phyloP scores from a whole-genome alignment of 1,140 invertebrate genomes.

The Pygmarrhopalites habei region DNA sequence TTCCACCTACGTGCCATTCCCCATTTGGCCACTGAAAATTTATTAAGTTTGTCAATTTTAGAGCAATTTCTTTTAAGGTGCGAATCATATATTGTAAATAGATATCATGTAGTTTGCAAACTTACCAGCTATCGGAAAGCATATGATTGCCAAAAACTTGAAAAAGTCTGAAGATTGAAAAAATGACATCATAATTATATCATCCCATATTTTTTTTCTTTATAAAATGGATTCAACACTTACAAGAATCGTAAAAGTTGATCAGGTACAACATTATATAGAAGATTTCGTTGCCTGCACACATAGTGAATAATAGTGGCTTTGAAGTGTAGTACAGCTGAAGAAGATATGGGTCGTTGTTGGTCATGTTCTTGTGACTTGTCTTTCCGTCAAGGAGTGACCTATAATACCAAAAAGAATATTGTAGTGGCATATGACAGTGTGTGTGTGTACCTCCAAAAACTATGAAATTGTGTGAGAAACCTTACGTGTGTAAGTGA shows the following conservation, averaged over 20 bases:
- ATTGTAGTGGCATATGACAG: no score
- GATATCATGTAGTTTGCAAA: no score
- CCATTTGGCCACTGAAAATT: slow-evolving; percentile 77
- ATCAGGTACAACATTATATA: slow-evolving; percentile 84
- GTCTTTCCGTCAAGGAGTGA: slow-evolving; percentile 75
- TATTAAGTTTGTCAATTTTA: no score
- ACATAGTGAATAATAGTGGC: slow-evolving; percentile 86
- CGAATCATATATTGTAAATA: no score
- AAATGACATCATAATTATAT: background rate
- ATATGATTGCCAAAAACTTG: slow-evolving; percentile 58
- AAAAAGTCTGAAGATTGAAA: slow-evolving; percentile 13
- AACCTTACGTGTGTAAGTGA: slow-evolving; percentile 88
- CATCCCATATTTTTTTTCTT: no score
- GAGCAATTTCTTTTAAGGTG: no score
- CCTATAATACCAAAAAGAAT: no score
- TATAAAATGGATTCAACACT: no score
- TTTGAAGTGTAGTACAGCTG: slow-evolving; percentile 86
- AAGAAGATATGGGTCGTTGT: slow-evolving; percentile 85
- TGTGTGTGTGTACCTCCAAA: no score
- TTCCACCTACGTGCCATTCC: no score
- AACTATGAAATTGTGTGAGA: no score
- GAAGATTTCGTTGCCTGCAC: slow-evolving; percentile 91
- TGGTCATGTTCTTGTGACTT: slow-evolving; percentile 86
- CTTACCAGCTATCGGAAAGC: slow-evolving; percentile 73
- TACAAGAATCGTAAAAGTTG: slow-evolving; percentile 56